Evolutionary conservation across 2,888 invertebrate genomes (phyloP).

Genomic region (Aphrophora alni): DNA sequence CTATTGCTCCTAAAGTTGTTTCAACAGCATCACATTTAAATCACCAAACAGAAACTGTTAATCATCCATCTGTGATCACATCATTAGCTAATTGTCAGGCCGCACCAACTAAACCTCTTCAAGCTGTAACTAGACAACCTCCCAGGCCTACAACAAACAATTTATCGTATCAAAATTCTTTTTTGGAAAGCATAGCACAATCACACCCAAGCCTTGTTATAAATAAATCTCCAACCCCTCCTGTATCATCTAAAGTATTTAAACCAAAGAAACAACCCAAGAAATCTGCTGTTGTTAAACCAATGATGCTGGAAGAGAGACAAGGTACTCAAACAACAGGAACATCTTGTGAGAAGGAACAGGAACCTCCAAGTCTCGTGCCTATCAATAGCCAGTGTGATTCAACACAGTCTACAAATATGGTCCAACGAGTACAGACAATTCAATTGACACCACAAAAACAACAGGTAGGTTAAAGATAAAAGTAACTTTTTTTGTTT

Average conservation of each 20-base stretch:
- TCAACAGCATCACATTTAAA: slow-evolving; percentile 22
- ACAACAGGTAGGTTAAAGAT: slow-evolving; percentile 62
- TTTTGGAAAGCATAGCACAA: slow-evolving; percentile 52
- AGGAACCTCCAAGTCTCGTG: slow-evolving; percentile 49
- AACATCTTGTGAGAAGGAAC: slow-evolving; percentile 35
- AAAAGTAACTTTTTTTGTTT: not conserved
- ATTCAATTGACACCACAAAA: slow-evolving; percentile 77
- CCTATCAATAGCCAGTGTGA: slow-evolving; percentile 46
- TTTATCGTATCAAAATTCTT: slow-evolving; percentile 46
- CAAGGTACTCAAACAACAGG: slow-evolving; percentile 21
- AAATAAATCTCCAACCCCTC: slow-evolving; percentile 48
- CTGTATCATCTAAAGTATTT: slow-evolving; percentile 41
- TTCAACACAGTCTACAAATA: slow-evolving; percentile 51
- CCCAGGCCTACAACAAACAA: slow-evolving; percentile 14
- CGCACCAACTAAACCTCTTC: slow-evolving; percentile 29
- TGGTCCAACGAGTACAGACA: slow-evolving; percentile 69
- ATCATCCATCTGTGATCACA: slow-evolving; percentile 38
- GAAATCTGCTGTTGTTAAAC: slow-evolving; percentile 53
- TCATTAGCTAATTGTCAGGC: slow-evolving; percentile 38
- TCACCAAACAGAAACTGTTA: slow-evolving; percentile 27
- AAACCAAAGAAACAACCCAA: slow-evolving; percentile 49
- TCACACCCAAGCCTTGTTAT: slow-evolving; percentile 52
- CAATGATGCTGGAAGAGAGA: slow-evolving; percentile 52
- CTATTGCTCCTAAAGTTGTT: not conserved
- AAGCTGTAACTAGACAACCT: slow-evolving; percentile 28